Conservation (phyloP, 2,797 vertebrate species). For the Phalloptychus januarius region DNA sequence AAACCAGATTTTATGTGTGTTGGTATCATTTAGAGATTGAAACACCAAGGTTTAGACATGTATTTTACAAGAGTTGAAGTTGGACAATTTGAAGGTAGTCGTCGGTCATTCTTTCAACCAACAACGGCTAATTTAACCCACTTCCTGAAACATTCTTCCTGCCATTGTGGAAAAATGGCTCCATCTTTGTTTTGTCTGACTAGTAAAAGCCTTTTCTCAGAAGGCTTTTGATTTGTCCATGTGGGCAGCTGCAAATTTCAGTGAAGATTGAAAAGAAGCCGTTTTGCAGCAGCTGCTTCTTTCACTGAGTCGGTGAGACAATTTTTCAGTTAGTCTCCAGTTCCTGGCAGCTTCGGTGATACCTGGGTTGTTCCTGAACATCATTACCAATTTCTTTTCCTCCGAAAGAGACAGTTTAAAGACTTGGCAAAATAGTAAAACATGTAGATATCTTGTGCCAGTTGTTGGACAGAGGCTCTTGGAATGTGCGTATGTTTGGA, state of each 20-base stretch:
- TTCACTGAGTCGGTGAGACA: background rate
- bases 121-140: background rate
- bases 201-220: background rate
- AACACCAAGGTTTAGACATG: background rate
- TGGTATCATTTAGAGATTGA: background rate
- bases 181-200: background rate
- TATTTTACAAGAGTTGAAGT: background rate
- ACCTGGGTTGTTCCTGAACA: background rate
- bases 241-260: background rate
- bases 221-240: background rate
- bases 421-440: background rate
- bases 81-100: background rate
- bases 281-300: background rate
- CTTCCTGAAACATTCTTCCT: background rate
- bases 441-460: background rate
- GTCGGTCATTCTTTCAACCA: background rate
- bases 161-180: background rate
- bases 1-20: background rate
- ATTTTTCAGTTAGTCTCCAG: background rate
- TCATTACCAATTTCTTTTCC: background rate
- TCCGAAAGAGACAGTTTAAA: background rate
- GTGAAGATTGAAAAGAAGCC: background rate
- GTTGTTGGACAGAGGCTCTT: background rate
- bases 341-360: background rate
- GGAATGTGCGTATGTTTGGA: background rate